These are phyloP conservation scores for Columba livia DNA, from an alignment of 2,113 vertebrate species.

Conservation along the genomic window DNA sequence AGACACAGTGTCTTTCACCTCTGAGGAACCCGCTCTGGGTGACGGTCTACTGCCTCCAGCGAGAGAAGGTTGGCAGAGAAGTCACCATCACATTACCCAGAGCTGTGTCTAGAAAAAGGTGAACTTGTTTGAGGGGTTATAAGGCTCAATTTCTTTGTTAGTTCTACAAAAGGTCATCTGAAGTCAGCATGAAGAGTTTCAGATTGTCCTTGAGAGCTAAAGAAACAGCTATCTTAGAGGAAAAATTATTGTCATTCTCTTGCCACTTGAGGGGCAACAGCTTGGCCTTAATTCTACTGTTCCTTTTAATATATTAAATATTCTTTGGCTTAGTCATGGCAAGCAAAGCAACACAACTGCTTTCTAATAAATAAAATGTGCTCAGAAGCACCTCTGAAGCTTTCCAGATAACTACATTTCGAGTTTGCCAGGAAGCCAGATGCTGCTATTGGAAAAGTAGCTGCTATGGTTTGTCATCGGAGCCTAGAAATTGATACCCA, in stretches of 20 bases:
- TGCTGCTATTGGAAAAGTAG: constrained; percentile 78
- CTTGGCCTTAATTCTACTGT: constrained; percentile 19
- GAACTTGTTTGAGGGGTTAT: background rate
- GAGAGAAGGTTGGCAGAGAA: background rate
- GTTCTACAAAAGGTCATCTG: background rate
- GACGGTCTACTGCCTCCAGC: background rate
- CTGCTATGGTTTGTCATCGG: constrained; percentile 75
- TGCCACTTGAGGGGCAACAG: constrained; percentile 7
- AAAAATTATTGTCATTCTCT: background rate
- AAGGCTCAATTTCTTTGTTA: background rate
- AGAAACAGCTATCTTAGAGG: background rate
- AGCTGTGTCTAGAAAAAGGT: background rate
- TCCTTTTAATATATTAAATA: constrained; percentile 66
- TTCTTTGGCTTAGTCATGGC: constrained; percentile 57
- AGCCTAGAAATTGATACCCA: constrained; percentile 70
- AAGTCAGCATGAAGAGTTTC: background rate
- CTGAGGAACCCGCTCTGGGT: background rate
- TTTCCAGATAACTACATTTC: constrained; percentile 49
- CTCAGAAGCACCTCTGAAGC: constrained; percentile 51
- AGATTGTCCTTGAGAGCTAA: background rate
- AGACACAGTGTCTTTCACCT: background rate
- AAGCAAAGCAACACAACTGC: constrained; percentile 54
- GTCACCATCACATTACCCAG: background rate
- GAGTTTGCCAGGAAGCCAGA: constrained; percentile 73
- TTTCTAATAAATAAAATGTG: constrained; percentile 71